These are phyloP conservation scores for Tringa solitaria DNA, from an alignment of 2,113 vertebrate genomes.

Conservation along the genomic window DNA sequence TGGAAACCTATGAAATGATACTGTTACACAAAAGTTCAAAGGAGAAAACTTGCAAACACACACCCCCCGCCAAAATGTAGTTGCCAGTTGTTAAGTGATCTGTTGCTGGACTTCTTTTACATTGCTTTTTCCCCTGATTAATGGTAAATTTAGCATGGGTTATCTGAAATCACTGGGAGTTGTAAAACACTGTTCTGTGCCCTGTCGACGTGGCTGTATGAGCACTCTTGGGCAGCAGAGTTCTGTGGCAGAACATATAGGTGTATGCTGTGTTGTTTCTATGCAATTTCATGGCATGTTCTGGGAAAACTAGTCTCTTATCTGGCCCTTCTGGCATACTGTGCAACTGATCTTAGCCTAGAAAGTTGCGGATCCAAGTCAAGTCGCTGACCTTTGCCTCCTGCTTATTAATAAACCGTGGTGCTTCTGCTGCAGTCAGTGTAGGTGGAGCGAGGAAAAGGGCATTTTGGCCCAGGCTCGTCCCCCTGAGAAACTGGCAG, in stretches of 20 bases:
- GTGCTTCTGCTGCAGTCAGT: neutral
- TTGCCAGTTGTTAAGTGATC: neutral
- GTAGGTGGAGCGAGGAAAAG: neutral
- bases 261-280: neutral
- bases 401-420: neutral
- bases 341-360: neutral
- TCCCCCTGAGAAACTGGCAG: neutral
- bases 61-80: fast-evolving
- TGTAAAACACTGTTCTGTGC: neutral
- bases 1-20: neutral
- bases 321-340: neutral
- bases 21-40: neutral
- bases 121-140: neutral
- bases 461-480: neutral
- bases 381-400: neutral
- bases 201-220: fast-evolving
- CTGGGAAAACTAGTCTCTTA: neutral
- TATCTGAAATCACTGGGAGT: neutral
- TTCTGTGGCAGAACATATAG: fast-evolving
- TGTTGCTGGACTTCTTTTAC: neutral
- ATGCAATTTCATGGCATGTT: neutral
- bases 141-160: neutral
- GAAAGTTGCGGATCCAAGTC: neutral
- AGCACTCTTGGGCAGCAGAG: neutral
- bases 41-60: neutral